Evolutionary conservation across 2,888 invertebrate genomes (phyloP).

Genomic region (Apodemia mormo): DNA sequence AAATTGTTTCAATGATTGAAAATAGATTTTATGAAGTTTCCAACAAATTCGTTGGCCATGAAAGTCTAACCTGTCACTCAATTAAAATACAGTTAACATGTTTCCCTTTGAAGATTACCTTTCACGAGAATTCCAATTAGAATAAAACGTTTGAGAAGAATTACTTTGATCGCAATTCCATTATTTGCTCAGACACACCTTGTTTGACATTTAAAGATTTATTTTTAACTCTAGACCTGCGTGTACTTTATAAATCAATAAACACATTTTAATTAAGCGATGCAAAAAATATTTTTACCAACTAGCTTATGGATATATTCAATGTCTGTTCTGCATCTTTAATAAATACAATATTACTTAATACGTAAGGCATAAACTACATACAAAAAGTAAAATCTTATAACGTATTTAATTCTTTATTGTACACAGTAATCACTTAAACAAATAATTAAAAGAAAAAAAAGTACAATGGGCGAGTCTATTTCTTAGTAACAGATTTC

Average conservation of each 20-base stretch:
- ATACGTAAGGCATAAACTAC: too few relatives aligned
- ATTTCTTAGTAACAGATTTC: too few relatives aligned
- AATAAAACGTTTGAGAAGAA: background rate
- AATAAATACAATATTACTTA: too few relatives aligned
- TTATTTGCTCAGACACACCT: background rate
- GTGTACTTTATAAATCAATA: background rate
- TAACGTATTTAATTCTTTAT: too few relatives aligned
- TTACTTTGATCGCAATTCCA: background rate
- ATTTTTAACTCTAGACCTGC: background rate
- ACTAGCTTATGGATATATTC: too few relatives aligned
- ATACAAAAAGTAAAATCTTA: too few relatives aligned
- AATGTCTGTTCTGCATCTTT: too few relatives aligned
- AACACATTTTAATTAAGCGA: background rate
- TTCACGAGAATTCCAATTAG: conserved; percentile 10
- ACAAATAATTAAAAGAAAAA: too few relatives aligned
- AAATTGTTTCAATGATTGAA: background rate
- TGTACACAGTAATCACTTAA: too few relatives aligned
- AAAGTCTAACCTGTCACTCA: background rate
- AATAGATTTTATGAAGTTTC: background rate
- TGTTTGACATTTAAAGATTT: background rate
- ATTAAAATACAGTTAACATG: conserved; percentile 18
- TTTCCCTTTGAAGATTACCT: conserved; percentile 18
- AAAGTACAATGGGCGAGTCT: too few relatives aligned
- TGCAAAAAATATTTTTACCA: too few relatives aligned
- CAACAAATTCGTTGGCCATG: background rate